phyloP scores from a whole-genome alignment of 2,888 invertebrate species.

The Ophraella communa region DNA sequence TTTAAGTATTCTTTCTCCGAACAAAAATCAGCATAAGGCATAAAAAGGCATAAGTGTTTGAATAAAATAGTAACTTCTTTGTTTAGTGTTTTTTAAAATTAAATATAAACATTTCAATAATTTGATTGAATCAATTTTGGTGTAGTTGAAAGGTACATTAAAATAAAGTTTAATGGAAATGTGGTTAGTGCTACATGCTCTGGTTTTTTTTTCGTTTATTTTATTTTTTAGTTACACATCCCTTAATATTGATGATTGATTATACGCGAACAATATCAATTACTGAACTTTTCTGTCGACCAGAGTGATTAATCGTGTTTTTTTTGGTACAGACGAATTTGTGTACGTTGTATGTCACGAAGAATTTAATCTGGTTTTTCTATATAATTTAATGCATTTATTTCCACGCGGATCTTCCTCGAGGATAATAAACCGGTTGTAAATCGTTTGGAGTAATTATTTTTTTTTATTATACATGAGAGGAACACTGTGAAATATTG shows the following conservation, averaged over 20 bases:
- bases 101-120: too few species aligned
- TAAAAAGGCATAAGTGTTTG: too few species aligned
- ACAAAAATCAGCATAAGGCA: too few species aligned
- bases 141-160: too few species aligned
- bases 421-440: conserved; percentile 8
- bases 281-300: conserved; percentile 28
- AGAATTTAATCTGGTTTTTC: conserved; percentile 25
- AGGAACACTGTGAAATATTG: too few species aligned
- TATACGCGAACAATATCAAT: conserved; percentile 28
- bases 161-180: too few species aligned
- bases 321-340: conserved; percentile 24
- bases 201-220: too few species aligned
- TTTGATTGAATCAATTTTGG: too few species aligned
- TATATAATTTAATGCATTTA: conserved; percentile 20
- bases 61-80: too few species aligned
- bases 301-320: conserved; percentile 22
- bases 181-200: conserved; percentile 1
- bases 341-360: conserved; percentile 16
- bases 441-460: conserved; percentile 15
- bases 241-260: conserved; percentile 27
- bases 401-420: conserved; percentile 6
- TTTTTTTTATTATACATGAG: too few species aligned
- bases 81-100: too few species aligned
- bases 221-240: conserved; percentile 8
- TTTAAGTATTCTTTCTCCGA: too few species aligned